Percentiles rank a stretch among this genome's conserved stretches.
Conservation (phyloP, 2,113 vertebrate species). For the Pimephales promelas region DNA sequence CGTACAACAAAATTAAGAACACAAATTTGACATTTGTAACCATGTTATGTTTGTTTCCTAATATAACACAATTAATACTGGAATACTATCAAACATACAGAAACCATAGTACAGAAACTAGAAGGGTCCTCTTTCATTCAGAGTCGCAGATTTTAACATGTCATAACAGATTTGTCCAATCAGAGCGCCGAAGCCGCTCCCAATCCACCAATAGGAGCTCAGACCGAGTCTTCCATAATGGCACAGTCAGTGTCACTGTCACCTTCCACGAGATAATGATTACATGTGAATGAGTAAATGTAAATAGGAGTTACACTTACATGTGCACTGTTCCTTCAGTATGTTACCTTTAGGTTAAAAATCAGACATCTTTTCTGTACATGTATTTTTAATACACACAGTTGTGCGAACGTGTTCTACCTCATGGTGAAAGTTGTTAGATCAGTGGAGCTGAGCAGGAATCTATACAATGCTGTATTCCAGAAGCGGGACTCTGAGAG, state of each 20-base stretch:
- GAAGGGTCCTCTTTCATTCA: neutral
- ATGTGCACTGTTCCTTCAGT: neutral
- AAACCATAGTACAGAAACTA: neutral
- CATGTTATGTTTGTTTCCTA: neutral
- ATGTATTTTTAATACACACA: neutral
- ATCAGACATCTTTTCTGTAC: too few relatives aligned
- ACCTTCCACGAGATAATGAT: constrained; percentile 4
- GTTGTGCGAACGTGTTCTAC: neutral
- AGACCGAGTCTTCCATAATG: neutral
- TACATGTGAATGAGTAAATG: neutral
- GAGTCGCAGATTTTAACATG: constrained; percentile 27
- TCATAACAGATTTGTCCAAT: constrained; percentile 38
- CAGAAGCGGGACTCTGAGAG: constrained; percentile 37
- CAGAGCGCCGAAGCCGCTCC: neutral
- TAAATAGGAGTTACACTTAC: neutral
- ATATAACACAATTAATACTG: too few relatives aligned
- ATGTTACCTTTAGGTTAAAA: constrained; percentile 6
- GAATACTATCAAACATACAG: neutral
- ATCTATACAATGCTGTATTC: constrained; percentile 63
- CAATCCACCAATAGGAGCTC: constrained; percentile 19
- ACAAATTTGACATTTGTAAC: neutral
- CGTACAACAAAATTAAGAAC: neutral
- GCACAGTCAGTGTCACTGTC: neutral
- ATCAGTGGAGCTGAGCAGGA: constrained; percentile 45
- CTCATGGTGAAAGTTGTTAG: constrained; percentile 55